Evolutionary conservation across 2,113 vertebrate genomes (phyloP), one percentile per base, ranked within the genome.

Genomic region (Prietella phreatophila): DNA sequence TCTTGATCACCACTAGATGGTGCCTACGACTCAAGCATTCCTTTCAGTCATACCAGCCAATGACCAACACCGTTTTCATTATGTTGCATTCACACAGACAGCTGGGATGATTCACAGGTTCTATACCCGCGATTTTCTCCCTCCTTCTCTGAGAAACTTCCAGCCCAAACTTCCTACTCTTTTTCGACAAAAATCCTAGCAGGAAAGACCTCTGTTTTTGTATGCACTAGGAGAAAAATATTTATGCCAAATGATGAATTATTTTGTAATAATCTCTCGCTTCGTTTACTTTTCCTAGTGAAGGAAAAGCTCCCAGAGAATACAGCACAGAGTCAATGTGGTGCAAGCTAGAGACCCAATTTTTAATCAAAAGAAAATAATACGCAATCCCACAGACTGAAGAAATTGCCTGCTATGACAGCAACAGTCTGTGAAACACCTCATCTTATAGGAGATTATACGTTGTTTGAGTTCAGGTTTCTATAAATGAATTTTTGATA

Each of bases 1-100:
- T 27, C 30, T 65, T 5, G 11, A 20, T 87, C 55, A 86, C 75
- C 82, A 89, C 56, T 82, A 50, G 80, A 86, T 61, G 73, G 85
- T 11, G 84, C 30, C 25, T 1, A 50, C 22, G 27, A 27, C 9
- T 20, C 15, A 67, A 67, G 11, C 0, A 60, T 4, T 22, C 10
- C 7, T 55, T 80, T 56, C 56, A 55, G 14, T 53, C 47, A n/a
- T 17, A 55, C 47, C 76, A 30, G 2, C 27, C 7, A 4, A 4
- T 50, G 9, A 50, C 47, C 9, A 50, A 50, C 10, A 50, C 61
- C 27, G 47, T 79, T 30, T 79, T 55, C 11, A 47, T 76, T 76
- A 7, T 47, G 39, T 42, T 76, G 73, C 20, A 27, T 73, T 76
- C 27, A 47, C 1, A 27, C 73, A 27, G 7, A 10, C 19, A 42